Evolutionary conservation across 2,888 invertebrate genomes (phyloP).

Genomic region (Magallana nippona): DNA sequence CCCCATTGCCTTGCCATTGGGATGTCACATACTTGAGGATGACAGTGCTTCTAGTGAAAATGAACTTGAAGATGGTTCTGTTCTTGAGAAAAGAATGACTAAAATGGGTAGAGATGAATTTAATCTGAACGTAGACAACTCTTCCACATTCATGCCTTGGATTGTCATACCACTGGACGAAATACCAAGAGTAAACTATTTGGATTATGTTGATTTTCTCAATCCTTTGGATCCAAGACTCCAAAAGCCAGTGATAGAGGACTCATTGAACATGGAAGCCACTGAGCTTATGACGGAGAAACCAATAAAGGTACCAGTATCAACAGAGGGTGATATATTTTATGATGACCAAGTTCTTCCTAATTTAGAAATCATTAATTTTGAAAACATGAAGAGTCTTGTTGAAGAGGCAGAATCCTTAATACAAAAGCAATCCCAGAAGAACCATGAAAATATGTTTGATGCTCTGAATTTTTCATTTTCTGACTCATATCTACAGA

Average conservation of each 20-base stretch:
- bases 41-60: slow-evolving; percentile 33
- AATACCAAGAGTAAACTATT: slow-evolving; percentile 20
- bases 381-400: neutral
- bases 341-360: no score
- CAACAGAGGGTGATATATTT: neutral
- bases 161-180: slow-evolving; percentile 41
- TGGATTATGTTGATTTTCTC: neutral
- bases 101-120: slow-evolving; percentile 46
- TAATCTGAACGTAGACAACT: slow-evolving; percentile 40
- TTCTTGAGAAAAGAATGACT: slow-evolving; percentile 42
- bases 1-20: slow-evolving; percentile 45
- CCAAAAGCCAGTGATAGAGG: neutral
- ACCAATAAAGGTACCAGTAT: neutral
- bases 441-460: neutral
- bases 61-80: neutral
- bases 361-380: neutral
- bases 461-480: neutral
- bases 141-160: slow-evolving; percentile 40
- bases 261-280: neutral
- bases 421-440: neutral
- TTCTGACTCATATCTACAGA: slow-evolving; percentile 1
- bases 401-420: neutral
- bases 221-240: neutral
- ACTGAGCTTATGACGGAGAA: neutral
- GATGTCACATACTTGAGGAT: slow-evolving; percentile 42